Percentiles rank a stretch among this genome's conserved stretches.
Evolutionary conservation across 2,113 vertebrate species (phyloP).

Genomic region (Microtus montanus): DNA sequence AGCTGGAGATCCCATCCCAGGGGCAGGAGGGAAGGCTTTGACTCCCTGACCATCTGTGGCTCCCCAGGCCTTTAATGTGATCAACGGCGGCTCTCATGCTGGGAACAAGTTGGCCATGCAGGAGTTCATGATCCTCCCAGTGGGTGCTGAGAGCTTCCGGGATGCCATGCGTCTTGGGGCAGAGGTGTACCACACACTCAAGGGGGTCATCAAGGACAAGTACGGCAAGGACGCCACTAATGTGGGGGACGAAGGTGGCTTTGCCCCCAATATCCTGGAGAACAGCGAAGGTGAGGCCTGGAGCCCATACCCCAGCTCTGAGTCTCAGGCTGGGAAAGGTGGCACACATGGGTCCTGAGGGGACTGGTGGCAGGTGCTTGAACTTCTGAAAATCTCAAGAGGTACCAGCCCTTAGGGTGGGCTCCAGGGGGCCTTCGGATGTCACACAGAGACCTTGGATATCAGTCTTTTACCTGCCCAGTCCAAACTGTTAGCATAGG

Average conservation of each 20-base stretch:
- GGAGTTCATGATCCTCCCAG: conserved; percentile 96
- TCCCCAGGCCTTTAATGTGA: conserved; percentile 93
- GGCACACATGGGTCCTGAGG: neutral
- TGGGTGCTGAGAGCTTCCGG: conserved; percentile 94
- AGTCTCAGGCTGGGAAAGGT: neutral
- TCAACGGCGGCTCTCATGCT: conserved; percentile 95
- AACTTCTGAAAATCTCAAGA: neutral
- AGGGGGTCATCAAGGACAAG: conserved; percentile 94
- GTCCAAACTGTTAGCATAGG: neutral
- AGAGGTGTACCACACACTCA: conserved; percentile 95
- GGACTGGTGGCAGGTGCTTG: neutral
- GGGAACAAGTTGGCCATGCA: conserved; percentile 96
- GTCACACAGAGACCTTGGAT: neutral
- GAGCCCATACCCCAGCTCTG: neutral
- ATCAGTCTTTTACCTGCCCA: neutral
- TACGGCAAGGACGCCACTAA: conserved; percentile 96
- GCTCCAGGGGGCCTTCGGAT: neutral
- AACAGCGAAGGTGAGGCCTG: conserved; percentile 92
- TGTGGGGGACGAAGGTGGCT: conserved; percentile 95
- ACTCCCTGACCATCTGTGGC: neutral
- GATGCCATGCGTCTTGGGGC: conserved; percentile 94
- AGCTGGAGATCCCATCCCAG: neutral
- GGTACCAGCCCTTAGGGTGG: neutral
- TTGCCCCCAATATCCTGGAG: conserved; percentile 95
- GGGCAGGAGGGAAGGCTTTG: fast-evolving